phyloP scores from a whole-genome alignment of 2,113 vertebrate genomes.

The Donacobius atricapilla region DNA sequence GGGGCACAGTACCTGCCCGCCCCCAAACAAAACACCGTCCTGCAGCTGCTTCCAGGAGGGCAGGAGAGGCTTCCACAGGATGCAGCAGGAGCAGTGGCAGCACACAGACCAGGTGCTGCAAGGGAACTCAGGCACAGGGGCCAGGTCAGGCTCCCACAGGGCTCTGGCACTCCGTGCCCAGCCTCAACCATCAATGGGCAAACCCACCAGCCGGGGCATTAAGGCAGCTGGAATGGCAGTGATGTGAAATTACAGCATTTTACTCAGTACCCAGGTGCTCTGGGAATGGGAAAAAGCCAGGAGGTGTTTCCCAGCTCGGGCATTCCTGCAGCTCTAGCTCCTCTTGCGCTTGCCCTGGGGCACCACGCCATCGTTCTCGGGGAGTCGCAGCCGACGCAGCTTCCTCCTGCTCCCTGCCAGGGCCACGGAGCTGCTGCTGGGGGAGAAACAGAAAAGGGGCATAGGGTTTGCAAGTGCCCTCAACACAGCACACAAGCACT shows the following conservation, averaged over 20 bases:
- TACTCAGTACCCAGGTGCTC: background rate
- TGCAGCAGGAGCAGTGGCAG: accelerated
- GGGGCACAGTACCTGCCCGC: accelerated
- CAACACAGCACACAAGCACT: accelerated
- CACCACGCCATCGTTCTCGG: accelerated
- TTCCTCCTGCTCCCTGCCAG: background rate
- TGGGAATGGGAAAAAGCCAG: background rate
- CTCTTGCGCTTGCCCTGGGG: conserved; percentile 63
- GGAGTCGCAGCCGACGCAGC: background rate
- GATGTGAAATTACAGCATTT: background rate
- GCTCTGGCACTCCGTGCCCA: background rate
- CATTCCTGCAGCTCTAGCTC: background rate
- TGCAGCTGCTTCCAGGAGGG: accelerated
- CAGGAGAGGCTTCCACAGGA: accelerated
- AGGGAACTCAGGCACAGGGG: accelerated
- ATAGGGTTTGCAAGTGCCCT: background rate
- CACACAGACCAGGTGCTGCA: accelerated
- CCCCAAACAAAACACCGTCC: accelerated
- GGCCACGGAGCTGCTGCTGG: background rate
- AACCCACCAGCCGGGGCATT: background rate
- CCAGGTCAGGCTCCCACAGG: accelerated
- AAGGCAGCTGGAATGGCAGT: background rate
- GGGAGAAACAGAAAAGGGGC: background rate
- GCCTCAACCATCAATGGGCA: accelerated
- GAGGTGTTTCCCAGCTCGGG: background rate